Evolutionary conservation across 53 echinoderm and acorn worm species (phyloP).

Genomic region (Holothuria scabra): DNA sequence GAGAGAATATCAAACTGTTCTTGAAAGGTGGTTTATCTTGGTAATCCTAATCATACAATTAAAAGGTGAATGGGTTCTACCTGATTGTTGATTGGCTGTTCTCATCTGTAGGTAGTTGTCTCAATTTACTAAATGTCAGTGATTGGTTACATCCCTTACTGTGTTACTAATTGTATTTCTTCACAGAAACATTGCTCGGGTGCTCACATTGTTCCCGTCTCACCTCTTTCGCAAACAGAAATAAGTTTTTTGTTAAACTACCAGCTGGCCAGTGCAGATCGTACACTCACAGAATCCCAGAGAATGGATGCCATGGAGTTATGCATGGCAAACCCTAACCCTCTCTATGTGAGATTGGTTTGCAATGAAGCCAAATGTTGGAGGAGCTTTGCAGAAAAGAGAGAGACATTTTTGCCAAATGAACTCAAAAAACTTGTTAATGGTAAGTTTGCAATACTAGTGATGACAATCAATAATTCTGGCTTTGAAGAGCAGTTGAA

Average conservation of each 20-base stretch:
- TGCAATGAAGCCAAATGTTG: conserved; percentile 70
- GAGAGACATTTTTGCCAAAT: conserved; percentile 66
- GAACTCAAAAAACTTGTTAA: conserved; percentile 75
- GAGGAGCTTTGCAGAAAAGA: conserved; percentile 68
- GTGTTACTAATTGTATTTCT: background rate
- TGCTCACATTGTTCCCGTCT: conserved; percentile 56
- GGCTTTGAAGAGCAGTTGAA: too few relatives aligned
- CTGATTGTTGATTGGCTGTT: too few relatives aligned
- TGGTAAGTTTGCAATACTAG: conserved; percentile 51
- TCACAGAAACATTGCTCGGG: conserved; percentile 54
- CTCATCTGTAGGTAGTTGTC: too few relatives aligned
- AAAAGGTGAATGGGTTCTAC: too few relatives aligned
- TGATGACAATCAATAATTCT: too few relatives aligned
- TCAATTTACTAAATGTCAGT: too few relatives aligned
- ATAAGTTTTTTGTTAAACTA: conserved; percentile 60
- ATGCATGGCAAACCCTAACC: conserved; percentile 61
- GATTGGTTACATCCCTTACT: background rate
- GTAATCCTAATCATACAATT: too few relatives aligned
- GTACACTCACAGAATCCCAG: conserved; percentile 70
- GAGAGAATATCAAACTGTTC: too few relatives aligned
- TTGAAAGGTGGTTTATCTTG: too few relatives aligned
- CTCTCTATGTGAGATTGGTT: conserved; percentile 68
- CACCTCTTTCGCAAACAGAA: conserved; percentile 63
- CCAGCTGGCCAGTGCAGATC: conserved; percentile 47
- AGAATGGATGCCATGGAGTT: conserved; percentile 52